A percentile compares a stretch with the other conserved stretches of the same genome.
These are phyloP conservation scores for Neogobius melanostomus DNA, from an alignment of 2,113 vertebrate species.

Conservation along the genomic window DNA sequence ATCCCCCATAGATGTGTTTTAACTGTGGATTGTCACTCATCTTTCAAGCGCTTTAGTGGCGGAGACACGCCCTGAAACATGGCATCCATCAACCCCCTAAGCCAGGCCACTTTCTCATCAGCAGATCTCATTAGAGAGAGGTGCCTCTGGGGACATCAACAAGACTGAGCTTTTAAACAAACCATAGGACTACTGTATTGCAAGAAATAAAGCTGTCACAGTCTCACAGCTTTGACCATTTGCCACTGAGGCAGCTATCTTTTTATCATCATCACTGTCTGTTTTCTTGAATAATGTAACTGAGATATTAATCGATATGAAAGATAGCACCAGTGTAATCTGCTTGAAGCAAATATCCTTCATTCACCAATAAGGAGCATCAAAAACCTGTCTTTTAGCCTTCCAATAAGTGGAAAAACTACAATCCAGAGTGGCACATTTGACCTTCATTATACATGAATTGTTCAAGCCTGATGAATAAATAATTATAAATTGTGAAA, in stretches of 20 bases:
- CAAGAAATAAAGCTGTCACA: conserved; percentile 16
- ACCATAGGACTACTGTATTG: conserved; percentile 23
- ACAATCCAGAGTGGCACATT: too few species aligned
- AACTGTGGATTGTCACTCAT: conserved; percentile 7
- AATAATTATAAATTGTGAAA: too few species aligned
- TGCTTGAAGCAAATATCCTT: too few species aligned
- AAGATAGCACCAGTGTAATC: too few species aligned
- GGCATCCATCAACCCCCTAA: conserved; percentile 25
- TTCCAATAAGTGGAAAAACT: too few species aligned
- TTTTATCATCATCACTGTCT: not conserved
- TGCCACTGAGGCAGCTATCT: not conserved
- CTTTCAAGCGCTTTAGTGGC: conserved; percentile 7
- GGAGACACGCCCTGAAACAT: conserved; percentile 12
- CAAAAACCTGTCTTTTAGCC: too few species aligned
- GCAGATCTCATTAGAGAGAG: conserved; percentile 27
- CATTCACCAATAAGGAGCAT: too few species aligned
- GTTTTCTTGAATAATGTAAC: not conserved
- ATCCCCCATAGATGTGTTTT: not conserved
- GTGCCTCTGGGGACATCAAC: conserved; percentile 20
- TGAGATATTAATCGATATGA: too few species aligned
- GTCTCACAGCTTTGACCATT: conserved; percentile 1
- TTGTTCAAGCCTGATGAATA: too few species aligned
- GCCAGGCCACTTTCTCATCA: conserved; percentile 28
- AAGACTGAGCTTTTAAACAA: conserved; percentile 38
- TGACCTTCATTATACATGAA: too few species aligned